phyloP scores from a whole-genome alignment of 2,888 invertebrate species.

The Eulithis prunata region DNA sequence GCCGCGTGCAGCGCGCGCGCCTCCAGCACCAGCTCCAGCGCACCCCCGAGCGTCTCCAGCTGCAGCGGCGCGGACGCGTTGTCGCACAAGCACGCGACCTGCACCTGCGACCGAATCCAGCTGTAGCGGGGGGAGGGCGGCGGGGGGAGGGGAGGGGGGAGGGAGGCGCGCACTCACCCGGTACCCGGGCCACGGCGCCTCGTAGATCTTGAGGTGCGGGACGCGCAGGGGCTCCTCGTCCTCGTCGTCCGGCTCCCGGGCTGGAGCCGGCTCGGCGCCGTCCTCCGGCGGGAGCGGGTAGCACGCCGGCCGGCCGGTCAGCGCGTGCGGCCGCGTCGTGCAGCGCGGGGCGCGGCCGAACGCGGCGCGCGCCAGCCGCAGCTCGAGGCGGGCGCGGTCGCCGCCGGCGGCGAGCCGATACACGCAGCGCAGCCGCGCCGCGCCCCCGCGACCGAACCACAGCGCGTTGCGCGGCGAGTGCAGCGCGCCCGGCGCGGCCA shows the following conservation, averaged over 20 bases:
- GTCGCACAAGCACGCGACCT: conserved; percentile 92
- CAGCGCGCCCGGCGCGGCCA: conserved; percentile 83
- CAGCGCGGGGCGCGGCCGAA: conserved; percentile 87
- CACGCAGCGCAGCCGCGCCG: conserved; percentile 89
- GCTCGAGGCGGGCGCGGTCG: conserved; percentile 86
- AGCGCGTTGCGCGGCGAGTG: conserved; percentile 92
- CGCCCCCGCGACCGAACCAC: conserved; percentile 93
- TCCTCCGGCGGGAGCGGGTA: conserved; percentile 51
- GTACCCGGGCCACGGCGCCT: conserved; percentile 89
- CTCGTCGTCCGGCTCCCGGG: conserved; percentile 45
- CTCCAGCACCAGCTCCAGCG: conserved; percentile 90
- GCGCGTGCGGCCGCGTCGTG: conserved; percentile 88
- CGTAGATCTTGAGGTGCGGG: conserved; percentile 85
- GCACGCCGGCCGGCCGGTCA: conserved; percentile 86
- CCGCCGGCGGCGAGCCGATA: conserved; percentile 89
- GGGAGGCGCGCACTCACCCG: conserved; percentile 60
- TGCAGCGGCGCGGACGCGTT: conserved; percentile 80
- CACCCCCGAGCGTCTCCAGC: conserved; percentile 61
- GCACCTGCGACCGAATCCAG: conserved; percentile 82
- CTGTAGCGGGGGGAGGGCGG: background rate
- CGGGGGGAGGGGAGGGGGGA: conserved; percentile 65
- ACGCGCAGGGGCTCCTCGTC: conserved; percentile 74
- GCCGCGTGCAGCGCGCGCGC: conserved; percentile 89
- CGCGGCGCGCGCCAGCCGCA: conserved; percentile 86
- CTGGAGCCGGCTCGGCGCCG: background rate